Base-by-base conservation (phyloP, 2,888 invertebrate species). In the Willowsia nigromaculata region DNA sequence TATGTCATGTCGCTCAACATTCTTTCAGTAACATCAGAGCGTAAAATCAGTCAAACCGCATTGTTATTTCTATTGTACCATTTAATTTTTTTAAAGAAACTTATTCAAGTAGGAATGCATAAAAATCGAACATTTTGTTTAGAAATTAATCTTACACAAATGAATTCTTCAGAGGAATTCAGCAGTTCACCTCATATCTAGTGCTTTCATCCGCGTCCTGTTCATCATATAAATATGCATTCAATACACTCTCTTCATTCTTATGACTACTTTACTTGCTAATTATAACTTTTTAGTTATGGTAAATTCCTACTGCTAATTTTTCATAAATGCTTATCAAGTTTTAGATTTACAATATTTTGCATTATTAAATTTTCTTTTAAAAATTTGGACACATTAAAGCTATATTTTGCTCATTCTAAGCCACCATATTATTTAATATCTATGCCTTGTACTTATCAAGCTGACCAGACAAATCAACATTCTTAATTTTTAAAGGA, bases 11-110 rank as follows among this genome's bases (percentile, higher is more conserved):
- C 43, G 37, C 37, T 37, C 37, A 4, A 37, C 37, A 37, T 59
- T 59, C 7, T 6, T 9, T 18, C 27, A 25, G 7, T 13, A 15
- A 2, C 30, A 27, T 59, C 30, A 59, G n/a, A 11, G 25, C 15
- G 13, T 82, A n/a, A n/a, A n/a, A n/a, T 82, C 82, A 82, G 82
- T 82, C 82, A 65, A 65, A 47, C 82, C 62, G 47, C 82, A 82
- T 82, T 82, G 82, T 82, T 50, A 82, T 82, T 68, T 50, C 30
- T 50, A 43, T 65, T 43, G 25, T 33, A 56, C 30, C 33, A 33
- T n/a, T n/a, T 62, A 53, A 53, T 43, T 43, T 13, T 9, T 6
- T 4, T 37, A 37, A 4, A 9, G 9, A 9, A 13, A 43, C 43
- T 9, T 43, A 43, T 3, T 43, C 3, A 43, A 13, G n/a, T n/a